Evolutionary conservation across 2,113 vertebrate species (phyloP), one percentile per base, ranked within the genome.

Genomic region (Epinephelus cyanopodus): DNA sequence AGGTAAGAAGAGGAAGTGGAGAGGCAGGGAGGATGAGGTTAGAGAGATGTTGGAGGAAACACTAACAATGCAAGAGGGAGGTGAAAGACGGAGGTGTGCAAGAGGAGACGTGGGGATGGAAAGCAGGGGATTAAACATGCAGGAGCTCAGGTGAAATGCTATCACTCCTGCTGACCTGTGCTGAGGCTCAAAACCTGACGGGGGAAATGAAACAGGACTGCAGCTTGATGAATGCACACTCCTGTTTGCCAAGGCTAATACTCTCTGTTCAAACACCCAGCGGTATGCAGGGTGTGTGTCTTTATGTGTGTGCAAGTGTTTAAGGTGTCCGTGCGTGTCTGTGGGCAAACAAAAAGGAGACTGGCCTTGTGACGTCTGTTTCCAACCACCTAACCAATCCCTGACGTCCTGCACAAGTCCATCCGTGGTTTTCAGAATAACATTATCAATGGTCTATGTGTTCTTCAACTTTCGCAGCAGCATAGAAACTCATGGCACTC

Each of bases 171-270:
- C 76, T 87, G 91, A 89, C 91, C 87, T 82, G 79, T 64, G 61
- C 57, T 13, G 71, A 89, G 72, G 57, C 81, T 85, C 62, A 61
- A 45, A 72, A 65, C 66, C 77, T 75, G 82, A 86, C 64, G 37
- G 23, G 23, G 85, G 88, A 85, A 93, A 92, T 89, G 76, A 85
- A 90, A 85, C n/a, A 27, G 62, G 75, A 82, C 68, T 21, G 19
- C 27, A 50, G 70, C 64, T 81, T 90, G 89, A 93, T 92, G 89
- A 91, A 89, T 88, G 70, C 67, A 21, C 81, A 42, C 74, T 66
- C 60, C 53, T 90, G 87, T 93, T 93, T 94, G 88, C 89, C 81
- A 66, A 89, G 79, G 74, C 89, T 90, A 89, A 90, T 86, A 57
- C 81, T 47, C 82, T 74, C 84, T 88, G 68, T 88, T 45, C 89